Percentiles rank a stretch among this genome's conserved stretches.
Conservation (phyloP, 2,113 vertebrate genomes). For the Ammodytes dubius region DNA sequence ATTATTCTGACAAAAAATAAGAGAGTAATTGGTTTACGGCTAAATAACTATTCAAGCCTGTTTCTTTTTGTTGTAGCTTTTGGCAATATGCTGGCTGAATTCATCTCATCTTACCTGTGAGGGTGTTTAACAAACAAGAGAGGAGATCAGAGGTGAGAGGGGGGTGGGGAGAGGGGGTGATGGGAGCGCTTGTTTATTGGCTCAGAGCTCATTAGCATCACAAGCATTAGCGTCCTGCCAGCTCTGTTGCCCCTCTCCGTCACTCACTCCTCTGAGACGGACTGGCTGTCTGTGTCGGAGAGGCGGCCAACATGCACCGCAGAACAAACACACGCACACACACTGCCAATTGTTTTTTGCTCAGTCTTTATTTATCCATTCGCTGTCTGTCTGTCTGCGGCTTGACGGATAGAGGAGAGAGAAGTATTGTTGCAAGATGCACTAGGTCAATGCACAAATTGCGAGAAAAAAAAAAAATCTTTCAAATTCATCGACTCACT, state of each 20-base stretch:
- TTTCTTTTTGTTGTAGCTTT: conserved; percentile 2
- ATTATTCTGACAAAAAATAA: background rate
- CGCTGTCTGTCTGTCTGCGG: conserved; percentile 33
- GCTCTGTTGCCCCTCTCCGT: conserved; percentile 59
- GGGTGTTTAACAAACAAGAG: conserved; percentile 58
- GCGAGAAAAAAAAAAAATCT: conserved; percentile 16
- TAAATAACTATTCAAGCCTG: background rate
- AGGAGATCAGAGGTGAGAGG: conserved; percentile 59
- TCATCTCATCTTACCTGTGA: conserved; percentile 43
- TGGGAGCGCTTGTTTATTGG: conserved; percentile 70
- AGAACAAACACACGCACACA: conserved; percentile 73
- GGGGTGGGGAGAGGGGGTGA: conserved; percentile 42
- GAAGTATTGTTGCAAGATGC: background rate
- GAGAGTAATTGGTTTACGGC: background rate
- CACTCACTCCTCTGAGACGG: conserved; percentile 68
- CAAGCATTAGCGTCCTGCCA: conserved; percentile 72
- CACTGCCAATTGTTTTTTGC: conserved; percentile 63
- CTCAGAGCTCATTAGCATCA: conserved; percentile 80
- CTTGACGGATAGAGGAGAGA: conserved; percentile 41
- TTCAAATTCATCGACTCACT: background rate
- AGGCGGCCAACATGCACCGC: conserved; percentile 56
- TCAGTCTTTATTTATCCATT: conserved; percentile 64
- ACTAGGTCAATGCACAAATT: background rate
- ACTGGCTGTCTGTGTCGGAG: conserved; percentile 64
- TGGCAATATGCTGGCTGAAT: conserved; percentile 20